Base-by-base conservation (phyloP, 1,140 invertebrate species). In the Drosophila dunni region DNA sequence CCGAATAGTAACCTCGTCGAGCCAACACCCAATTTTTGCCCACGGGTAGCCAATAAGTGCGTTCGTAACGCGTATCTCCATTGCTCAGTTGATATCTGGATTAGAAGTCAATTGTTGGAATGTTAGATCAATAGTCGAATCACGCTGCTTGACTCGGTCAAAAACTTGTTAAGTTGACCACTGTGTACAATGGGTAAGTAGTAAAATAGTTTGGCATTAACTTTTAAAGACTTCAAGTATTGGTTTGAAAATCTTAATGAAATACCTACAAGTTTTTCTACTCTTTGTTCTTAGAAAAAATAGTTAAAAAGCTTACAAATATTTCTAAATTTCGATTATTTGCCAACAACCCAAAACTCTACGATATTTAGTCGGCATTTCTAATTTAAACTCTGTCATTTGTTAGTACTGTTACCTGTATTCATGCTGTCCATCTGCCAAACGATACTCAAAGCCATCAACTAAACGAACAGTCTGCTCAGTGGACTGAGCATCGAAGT, bases 31-130 rank as follows among this genome's bases (percentile, higher is more conserved):
- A 40, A 3, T 65, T 50, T 44, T 83, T 72, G 33, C 90, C 90
- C 15, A 81, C 64, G 7, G 85, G 90, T 60, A 83, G 42, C 85
- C 90, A 91, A 44, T 81, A 91, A 44, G 80, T 81, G 38, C 90
- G 90, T 40, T 91, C 90, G 11, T 90, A 91, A n/a, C 90, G 85
- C 0, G 83, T 78, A 10, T 90, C 79, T n/a, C 90, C 90, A 42
- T 91, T 90, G 57, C 88, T 83, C 33, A 91, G 51, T 3, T 79
- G 58, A 38, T 79, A 91, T 60, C 90, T 91, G 44, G 1, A 42
- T 15, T 24, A 3, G 15, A 17, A 10, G n/a, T 34, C n/a, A 34
- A 57, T 10, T 15, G 29, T 15, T 4, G 1, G 7, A 8, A 4
- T 10, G 20, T 29, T 4, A n/a, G 4, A 8, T 40, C 9, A 53